These are phyloP conservation scores for Opisthocomus hoazin DNA, from an alignment of 2,113 vertebrate genomes.

Conservation along the genomic window DNA sequence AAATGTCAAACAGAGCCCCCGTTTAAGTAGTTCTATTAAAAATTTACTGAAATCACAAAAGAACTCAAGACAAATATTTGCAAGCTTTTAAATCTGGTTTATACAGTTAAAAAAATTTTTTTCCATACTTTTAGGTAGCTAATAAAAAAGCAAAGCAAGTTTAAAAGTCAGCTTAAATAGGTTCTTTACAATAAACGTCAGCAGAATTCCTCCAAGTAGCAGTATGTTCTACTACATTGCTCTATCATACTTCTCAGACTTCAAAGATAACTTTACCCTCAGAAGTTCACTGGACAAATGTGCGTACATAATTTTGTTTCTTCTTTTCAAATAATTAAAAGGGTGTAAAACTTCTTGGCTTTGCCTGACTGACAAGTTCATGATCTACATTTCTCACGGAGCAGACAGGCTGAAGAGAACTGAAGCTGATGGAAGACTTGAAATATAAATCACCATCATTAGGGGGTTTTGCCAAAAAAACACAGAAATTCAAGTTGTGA, in stretches of 20 bases:
- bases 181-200: background rate
- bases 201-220: background rate
- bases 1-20: background rate
- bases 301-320: background rate
- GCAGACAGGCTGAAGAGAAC: background rate
- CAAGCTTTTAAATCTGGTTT: background rate
- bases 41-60: background rate
- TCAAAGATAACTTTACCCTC: background rate
- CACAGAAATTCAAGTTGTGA: background rate
- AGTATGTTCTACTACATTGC: background rate
- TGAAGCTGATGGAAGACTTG: background rate
- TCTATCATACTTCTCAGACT: background rate
- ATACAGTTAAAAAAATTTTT: background rate
- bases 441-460: background rate
- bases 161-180: background rate
- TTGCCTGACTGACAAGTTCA: background rate
- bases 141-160: background rate
- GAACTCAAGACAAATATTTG: background rate
- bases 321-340: background rate
- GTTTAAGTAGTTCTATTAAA: background rate
- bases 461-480: background rate
- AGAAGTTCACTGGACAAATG: background rate
- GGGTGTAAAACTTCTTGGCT: background rate
- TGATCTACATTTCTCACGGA: background rate
- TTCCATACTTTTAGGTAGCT: background rate